Base-by-base conservation (phyloP, 2,113 vertebrate species). In the Myiozetetes cayanensis region DNA sequence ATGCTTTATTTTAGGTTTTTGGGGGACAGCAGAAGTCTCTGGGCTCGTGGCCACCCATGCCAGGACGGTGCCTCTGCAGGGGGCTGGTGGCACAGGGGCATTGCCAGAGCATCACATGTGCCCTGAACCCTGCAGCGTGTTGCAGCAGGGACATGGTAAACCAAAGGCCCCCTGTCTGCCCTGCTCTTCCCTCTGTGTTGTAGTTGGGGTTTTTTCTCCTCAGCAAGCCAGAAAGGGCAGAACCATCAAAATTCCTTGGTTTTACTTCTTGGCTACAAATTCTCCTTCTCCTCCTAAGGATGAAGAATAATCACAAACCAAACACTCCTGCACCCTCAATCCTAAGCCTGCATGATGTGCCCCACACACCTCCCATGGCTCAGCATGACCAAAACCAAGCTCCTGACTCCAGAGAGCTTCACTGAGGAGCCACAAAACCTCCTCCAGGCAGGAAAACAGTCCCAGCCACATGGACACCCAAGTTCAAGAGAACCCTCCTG, bases 311-410 rank as follows among this genome's bases (percentile, higher is more conserved):
- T 41, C 43, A 66, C 12, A 1, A 46, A 30, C 8, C 46, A 66
- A 67, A 13, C 44, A n/a, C 8, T 59, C 12, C 56, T 75, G 80
- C 8, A 6, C 41, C 21, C 59, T 56, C 8, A 2, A 85, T 22
- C 76, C 84, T 10, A 10, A 81, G 43, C n/a, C 58, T 80, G 75
- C n/a, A 46, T 6, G 2, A n/a, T 18, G 49, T n/a, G 12, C 28
- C 43, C 43, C 58, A 70, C 2, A 21, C 66, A 2, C 3, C 3
- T 12, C 10, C 21, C 37, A 7, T 0, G 2, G 61, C 66, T 86
- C 82, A 39, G 52, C 67, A 71, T 2, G 7, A 39, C 22, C 7
- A 3, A 41, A 77, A 74, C 65, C 79, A 53, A 70, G n/a, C 19
- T 70, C n/a, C 74, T 31, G 70, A 71, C 8, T 44, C 71, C 1